phyloP scores from a whole-genome alignment of 2,888 invertebrate species.

The Sesia apiformis region DNA sequence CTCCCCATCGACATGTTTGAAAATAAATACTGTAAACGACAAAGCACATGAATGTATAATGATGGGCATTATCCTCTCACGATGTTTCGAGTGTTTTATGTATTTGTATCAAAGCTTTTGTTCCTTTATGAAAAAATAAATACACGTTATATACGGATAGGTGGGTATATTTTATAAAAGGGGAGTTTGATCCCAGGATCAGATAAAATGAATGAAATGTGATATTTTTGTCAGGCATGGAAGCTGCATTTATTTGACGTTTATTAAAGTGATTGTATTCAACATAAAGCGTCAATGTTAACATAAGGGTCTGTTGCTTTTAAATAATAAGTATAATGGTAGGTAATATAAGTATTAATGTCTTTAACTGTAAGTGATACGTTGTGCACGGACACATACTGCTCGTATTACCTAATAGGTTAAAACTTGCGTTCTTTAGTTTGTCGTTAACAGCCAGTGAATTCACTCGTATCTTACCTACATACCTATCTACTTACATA shows the following conservation, averaged over 20 bases:
- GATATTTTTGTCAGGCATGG: slow-evolving; percentile 58
- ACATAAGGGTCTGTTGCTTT: too few relatives aligned
- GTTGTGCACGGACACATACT: too few relatives aligned
- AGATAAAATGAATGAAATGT: slow-evolving; percentile 56
- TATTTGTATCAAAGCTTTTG: slow-evolving; percentile 62
- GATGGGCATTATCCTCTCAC: slow-evolving; percentile 67
- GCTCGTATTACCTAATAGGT: too few relatives aligned
- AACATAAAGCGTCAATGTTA: too few relatives aligned
- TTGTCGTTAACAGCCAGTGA: too few relatives aligned
- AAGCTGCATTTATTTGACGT: slow-evolving; percentile 44
- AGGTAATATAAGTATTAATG: too few relatives aligned
- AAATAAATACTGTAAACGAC: slow-evolving; percentile 73
- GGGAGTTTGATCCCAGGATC: slow-evolving; percentile 55
- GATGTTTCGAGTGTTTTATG: slow-evolving; percentile 70
- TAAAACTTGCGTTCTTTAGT: too few relatives aligned
- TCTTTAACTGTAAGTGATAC: too few relatives aligned
- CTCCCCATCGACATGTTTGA: slow-evolving; percentile 61
- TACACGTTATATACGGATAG: slow-evolving; percentile 39
- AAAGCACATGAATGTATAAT: slow-evolving; percentile 73
- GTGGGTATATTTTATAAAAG: slow-evolving; percentile 30
- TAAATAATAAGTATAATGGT: too few relatives aligned
- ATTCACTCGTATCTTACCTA: too few relatives aligned
- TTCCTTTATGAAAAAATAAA: slow-evolving; percentile 63
- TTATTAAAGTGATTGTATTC: too few relatives aligned
- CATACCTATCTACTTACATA: too few relatives aligned